Evolutionary conservation across 2,888 invertebrate species (phyloP).

Genomic region (Leptopterna dolabrata): DNA sequence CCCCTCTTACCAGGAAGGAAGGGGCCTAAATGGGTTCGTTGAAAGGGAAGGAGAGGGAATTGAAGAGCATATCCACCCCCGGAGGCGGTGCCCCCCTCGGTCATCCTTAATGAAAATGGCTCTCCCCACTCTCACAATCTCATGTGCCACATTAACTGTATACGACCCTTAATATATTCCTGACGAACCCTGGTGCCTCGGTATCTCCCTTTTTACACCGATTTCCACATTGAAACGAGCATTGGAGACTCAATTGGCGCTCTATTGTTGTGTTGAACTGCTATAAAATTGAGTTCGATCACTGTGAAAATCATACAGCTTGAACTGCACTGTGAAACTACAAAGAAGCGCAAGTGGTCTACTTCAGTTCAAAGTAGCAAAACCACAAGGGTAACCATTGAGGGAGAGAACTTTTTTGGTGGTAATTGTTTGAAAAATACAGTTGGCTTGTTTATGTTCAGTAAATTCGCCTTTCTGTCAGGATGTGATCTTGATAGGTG

Average conservation of each 20-base stretch:
- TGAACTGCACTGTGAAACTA: too few species aligned
- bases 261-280: background rate
- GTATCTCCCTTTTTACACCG: background rate
- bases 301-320: background rate
- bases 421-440: too few species aligned
- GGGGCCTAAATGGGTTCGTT: background rate
- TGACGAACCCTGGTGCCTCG: background rate
- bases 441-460: too few species aligned
- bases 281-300: background rate
- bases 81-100: background rate
- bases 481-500: too few species aligned
- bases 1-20: background rate
- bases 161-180: conserved; percentile 11
- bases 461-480: too few species aligned
- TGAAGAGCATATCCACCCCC: background rate
- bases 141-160: background rate
- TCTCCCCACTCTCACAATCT: background rate
- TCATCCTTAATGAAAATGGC: background rate
- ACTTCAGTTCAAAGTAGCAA: too few species aligned
- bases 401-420: too few species aligned
- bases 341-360: too few species aligned
- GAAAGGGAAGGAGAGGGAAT: background rate
- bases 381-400: too few species aligned
- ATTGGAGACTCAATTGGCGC: background rate
- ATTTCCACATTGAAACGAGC: background rate